phyloP scores from a whole-genome alignment of 2,113 vertebrate genomes.

The Puffinus mauretanicus region DNA sequence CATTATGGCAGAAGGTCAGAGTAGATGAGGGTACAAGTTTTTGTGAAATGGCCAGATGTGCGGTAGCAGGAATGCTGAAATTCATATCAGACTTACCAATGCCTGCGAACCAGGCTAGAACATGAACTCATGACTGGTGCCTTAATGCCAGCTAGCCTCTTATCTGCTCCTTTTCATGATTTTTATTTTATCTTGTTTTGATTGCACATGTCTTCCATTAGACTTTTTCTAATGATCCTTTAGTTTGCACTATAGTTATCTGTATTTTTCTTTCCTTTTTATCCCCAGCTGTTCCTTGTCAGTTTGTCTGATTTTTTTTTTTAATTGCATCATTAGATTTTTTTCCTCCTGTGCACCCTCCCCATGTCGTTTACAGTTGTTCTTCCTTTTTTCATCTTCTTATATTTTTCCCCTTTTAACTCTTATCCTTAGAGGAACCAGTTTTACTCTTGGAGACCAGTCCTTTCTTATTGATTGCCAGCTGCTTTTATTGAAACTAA shows the following conservation, averaged over 20 bases:
- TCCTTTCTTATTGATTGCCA: slow-evolving; percentile 60
- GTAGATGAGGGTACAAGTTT: not conserved
- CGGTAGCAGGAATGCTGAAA: not conserved
- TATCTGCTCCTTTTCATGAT: not conserved
- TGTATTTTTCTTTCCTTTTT: not conserved
- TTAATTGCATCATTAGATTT: not conserved
- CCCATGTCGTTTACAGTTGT: slow-evolving; percentile 8
- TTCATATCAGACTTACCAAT: not conserved
- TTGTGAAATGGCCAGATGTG: not conserved
- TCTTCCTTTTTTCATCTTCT: slow-evolving; percentile 2
- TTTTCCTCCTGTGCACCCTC: not conserved
- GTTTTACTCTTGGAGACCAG: slow-evolving; percentile 25
- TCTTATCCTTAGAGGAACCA: slow-evolving; percentile 49
- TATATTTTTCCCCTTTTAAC: slow-evolving; percentile 36
- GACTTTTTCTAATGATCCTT: not conserved
- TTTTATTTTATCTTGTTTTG: not conserved
- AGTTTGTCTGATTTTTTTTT: not conserved
- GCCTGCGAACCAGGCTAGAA: not conserved
- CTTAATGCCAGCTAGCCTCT: not conserved
- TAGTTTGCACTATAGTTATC: not conserved
- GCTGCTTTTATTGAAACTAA: slow-evolving; percentile 59
- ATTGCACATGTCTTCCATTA: not conserved
- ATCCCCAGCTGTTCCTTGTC: not conserved
- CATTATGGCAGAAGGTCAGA: not conserved
- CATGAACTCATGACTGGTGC: not conserved